Evolutionary conservation across 2,888 invertebrate species (phyloP), one percentile per base, ranked within the genome.

Genomic region (Cantharis nigra): DNA sequence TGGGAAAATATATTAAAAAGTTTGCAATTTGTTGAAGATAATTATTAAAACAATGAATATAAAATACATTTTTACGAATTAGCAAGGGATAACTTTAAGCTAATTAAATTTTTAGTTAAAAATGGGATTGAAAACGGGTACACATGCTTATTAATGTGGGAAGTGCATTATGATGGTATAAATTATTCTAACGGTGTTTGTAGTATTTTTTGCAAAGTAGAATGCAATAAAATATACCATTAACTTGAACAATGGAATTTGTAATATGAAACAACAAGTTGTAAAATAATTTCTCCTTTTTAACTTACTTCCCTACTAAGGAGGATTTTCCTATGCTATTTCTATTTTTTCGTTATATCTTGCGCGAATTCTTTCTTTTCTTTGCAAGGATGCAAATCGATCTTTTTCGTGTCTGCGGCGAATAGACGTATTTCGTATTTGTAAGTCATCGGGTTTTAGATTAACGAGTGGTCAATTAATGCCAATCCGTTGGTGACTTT

Each of bases 391-490:
- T 33, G 3, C 33, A 13, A 16, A 16, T 16, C 16, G n/a, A n/a
- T n/a, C n/a, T n/a, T n/a, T n/a, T n/a, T n/a, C n/a, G n/a, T n/a
- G n/a, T n/a, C n/a, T n/a, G n/a, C n/a, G n/a, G n/a, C n/a, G n/a
- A n/a, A n/a, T n/a, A n/a, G n/a, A n/a, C n/a, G n/a, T n/a, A n/a
- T 20, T 20, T 20, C 20, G 20, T 20, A 20, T 49, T n/a, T 49
- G 49, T n/a, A 63, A 30, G 20, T 72, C 72, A 16, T 28, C 72
- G 18, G 63, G 28, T 65, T 72, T 65, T 14, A 65, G 26, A 72
- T 28, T 67, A 72, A 64, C 72, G 67, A 16, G 23, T 64, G 49
- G 72, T 80, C 80, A 80, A 80, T 80, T 80, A 80, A 78, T 80
- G 80, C 80, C 80, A 80, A 79, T 80, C 80, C 49, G 1, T 49